Conservation (phyloP, 1,140 invertebrate genomes). For the Pogonognathellus flavescens region DNA sequence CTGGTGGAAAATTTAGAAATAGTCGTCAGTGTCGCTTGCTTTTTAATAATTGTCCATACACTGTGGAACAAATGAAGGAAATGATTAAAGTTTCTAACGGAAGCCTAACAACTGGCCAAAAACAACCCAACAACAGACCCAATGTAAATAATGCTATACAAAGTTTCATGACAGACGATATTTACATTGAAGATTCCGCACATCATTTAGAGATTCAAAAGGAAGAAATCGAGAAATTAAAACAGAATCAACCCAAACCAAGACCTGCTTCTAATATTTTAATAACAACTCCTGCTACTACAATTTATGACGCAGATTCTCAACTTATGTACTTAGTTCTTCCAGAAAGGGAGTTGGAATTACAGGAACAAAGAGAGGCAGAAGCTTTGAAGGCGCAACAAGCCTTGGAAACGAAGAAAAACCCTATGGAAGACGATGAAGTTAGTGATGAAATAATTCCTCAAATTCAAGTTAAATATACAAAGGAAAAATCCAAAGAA, state of each 20-base stretch:
- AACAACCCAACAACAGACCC: neutral
- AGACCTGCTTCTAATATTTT: neutral
- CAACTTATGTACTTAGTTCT: slow-evolving; percentile 14
- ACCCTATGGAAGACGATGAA: neutral
- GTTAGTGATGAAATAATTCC: slow-evolving; percentile 32
- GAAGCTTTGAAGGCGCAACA: neutral
- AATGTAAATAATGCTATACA: neutral
- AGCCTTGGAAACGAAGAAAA: neutral
- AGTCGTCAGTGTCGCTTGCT: slow-evolving; percentile 53
- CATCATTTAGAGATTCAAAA: slow-evolving; percentile 7
- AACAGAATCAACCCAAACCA: neutral
- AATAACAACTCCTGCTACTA: neutral
- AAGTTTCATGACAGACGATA: slow-evolving; percentile 12
- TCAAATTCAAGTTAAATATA: slow-evolving; percentile 5
- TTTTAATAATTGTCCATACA: slow-evolving; percentile 47
- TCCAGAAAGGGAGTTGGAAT: slow-evolving; percentile 11
- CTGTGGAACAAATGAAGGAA: slow-evolving; percentile 32
- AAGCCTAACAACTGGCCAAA: neutral
- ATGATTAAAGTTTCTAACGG: slow-evolving; percentile 28
- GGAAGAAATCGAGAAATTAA: slow-evolving; percentile 17
- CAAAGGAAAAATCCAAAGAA: neutral
- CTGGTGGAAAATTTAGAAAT: slow-evolving; percentile 34
- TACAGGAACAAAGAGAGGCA: neutral
- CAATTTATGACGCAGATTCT: neutral
- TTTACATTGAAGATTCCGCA: neutral